Percentiles rank a stretch among this genome's conserved stretches.
These are phyloP conservation scores for Trichogramma pretiosum DNA, from an alignment of 1,140 invertebrate genomes.

Conservation along the genomic window DNA sequence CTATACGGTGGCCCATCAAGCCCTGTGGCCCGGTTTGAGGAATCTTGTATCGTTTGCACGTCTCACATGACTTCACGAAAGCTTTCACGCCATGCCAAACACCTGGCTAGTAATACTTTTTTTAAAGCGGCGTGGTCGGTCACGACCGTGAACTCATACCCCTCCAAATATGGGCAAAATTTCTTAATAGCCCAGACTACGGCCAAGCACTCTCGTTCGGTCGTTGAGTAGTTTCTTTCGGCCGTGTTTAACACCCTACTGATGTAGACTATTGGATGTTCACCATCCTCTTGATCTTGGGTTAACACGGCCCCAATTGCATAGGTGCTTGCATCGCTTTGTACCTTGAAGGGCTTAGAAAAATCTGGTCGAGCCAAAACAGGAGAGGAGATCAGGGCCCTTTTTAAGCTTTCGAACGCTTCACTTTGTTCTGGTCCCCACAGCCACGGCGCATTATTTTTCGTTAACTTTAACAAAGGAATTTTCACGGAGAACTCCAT, in stretches of 20 bases:
- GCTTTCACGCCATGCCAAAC: conserved; percentile 30
- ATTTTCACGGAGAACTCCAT: conserved; percentile 27
- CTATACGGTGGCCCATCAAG: not conserved
- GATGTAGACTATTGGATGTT: not conserved
- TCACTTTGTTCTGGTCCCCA: not conserved
- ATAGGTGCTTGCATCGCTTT: conserved; percentile 4
- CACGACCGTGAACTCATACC: too few relatives aligned
- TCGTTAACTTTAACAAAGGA: conserved; percentile 13
- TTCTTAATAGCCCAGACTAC: not conserved
- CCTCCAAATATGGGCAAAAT: not conserved
- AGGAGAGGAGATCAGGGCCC: conserved; percentile 8
- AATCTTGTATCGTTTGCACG: conserved; percentile 30
- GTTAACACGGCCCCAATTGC: conserved; percentile 26
- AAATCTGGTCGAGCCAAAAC: conserved; percentile 19
- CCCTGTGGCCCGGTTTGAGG: conserved; percentile 33
- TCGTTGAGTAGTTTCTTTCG: not conserved
- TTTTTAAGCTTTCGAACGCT: conserved; percentile 18
- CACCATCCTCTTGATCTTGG: conserved; percentile 16
- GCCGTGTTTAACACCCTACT: not conserved
- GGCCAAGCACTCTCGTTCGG: not conserved
- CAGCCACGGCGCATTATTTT: not conserved
- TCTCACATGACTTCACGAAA: conserved; percentile 38
- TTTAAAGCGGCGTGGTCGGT: too few relatives aligned
- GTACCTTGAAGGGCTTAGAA: conserved; percentile 2
- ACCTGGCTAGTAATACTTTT: conserved; percentile 29